Evolutionary conservation across 1,140 invertebrate species (phyloP), one percentile per base, ranked within the genome.

Genomic region (Geopemphigus sp.): DNA sequence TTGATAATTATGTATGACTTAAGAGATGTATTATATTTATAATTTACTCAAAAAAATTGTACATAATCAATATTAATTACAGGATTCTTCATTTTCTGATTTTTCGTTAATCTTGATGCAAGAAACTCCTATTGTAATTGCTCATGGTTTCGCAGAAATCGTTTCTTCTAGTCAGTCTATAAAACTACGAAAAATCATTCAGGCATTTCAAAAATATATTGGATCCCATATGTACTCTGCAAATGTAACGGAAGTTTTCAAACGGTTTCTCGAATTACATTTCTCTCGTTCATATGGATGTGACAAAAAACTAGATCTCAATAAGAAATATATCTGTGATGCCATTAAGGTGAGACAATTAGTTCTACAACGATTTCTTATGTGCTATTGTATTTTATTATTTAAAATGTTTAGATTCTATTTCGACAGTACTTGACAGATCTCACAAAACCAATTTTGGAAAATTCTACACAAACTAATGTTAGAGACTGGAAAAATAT

Each of bases 201-300:
- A 78, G 50, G 74, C 74, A n/a, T 78, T 78, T 61, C 74, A 78
- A 78, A 78, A 61, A 32, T 78, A 78, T 4, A 78, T 78, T 61
- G 74, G 74, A 63, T 78, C 74, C 50, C 74, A 78, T 50, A 78
- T 78, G 39, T 78, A 78, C 17, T 61, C 56, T 12, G 63, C 56
- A 61, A 61, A 29, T 63, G 74, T 78, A 8, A 78, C 74, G 45
- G 74, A 78, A 61, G 57, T 61, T 5, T 78, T 78, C 12, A 78
- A 61, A 54, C 15, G 57, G 26, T 78, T 78, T 29, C 74, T 78
- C 0, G 74, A 78, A 59, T 61, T 78, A 63, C 74, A 78, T 54
- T 78, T 78, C 24, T 78, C 74, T 45, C 19, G 74, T 63, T 24
- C 14, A 14, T 78, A 78, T 50, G 26, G 17, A 17, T 6, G n/a